Conservation (phyloP, 1,140 invertebrate genomes). For the Orchesella cincta region DNA sequence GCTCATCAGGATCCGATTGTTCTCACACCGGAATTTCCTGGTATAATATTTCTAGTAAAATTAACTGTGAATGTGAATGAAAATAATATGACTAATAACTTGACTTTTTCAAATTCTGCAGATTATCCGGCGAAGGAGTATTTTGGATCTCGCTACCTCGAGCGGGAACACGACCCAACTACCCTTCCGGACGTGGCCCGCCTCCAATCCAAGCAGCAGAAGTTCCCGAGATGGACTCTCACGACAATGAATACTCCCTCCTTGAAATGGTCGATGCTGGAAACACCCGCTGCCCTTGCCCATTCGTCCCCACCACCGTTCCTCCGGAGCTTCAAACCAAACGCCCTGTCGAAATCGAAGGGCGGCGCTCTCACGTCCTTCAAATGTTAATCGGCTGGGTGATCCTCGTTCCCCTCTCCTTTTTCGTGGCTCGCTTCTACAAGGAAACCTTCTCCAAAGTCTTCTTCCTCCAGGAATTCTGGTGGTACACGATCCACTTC, state of each 20-base stretch:
- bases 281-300: background rate
- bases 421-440: constrained; percentile 32
- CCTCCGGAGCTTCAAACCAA: background rate
- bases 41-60: too few species aligned
- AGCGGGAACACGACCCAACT: too few species aligned
- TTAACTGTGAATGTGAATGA: too few species aligned
- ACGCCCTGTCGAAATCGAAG: background rate
- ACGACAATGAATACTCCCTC: background rate
- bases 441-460: constrained; percentile 35
- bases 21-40: background rate
- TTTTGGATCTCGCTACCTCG: background rate
- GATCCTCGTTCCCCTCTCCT: constrained; percentile 3
- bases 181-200: too few species aligned
- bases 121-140: background rate
- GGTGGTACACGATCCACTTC: constrained; percentile 35
- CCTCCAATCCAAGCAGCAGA: too few species aligned
- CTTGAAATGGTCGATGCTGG: background rate
- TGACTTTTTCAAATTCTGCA: too few species aligned
- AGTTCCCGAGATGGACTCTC: too few species aligned
- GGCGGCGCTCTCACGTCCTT: constrained; percentile 7
- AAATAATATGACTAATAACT: too few species aligned
- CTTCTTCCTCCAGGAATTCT: constrained; percentile 35
- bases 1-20: constrained; percentile 11
- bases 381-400: constrained; percentile 34
- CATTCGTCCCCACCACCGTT: background rate